Percentiles rank a stretch among this genome's conserved stretches.
phyloP scores from a whole-genome alignment of 1,140 invertebrate genomes.

The Cherax destructor region DNA sequence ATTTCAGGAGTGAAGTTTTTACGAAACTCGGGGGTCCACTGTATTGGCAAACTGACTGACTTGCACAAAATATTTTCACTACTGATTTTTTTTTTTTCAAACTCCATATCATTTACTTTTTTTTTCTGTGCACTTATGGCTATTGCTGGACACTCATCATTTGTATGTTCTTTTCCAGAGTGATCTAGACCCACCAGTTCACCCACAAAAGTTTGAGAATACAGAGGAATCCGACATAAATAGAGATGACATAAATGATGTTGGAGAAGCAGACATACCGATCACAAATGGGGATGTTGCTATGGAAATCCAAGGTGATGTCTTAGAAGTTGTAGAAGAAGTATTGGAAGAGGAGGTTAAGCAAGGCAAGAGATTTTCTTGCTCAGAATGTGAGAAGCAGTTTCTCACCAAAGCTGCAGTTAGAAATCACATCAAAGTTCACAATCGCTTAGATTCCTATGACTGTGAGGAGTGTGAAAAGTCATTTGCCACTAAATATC shows the following conservation, averaged over 20 bases:
- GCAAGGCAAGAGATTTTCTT: slow-evolving; percentile 57
- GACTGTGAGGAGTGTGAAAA: slow-evolving; percentile 82
- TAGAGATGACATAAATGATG: not conserved
- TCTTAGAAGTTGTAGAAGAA: slow-evolving; percentile 57
- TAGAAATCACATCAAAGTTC: slow-evolving; percentile 81
- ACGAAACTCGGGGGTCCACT: too few species aligned
- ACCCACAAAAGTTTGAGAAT: slow-evolving; percentile 11
- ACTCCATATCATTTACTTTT: too few species aligned
- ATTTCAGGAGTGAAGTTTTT: too few species aligned
- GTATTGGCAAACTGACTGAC: too few species aligned
- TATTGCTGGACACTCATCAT: not conserved
- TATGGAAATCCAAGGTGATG: slow-evolving; percentile 46
- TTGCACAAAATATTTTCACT: too few species aligned
- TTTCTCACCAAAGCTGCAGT: slow-evolving; percentile 81
- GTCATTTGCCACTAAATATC: slow-evolving; percentile 86
- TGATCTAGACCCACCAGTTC: slow-evolving; percentile 29
- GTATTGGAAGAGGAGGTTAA: slow-evolving; percentile 52
- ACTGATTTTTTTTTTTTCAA: too few species aligned
- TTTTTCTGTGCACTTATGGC: too few species aligned
- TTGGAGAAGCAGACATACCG: slow-evolving; percentile 7
- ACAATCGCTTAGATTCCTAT: slow-evolving; percentile 82
- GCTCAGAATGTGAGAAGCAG: slow-evolving; percentile 76
- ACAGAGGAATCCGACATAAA: slow-evolving; percentile 1
- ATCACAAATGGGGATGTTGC: slow-evolving; percentile 29
- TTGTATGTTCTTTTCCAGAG: slow-evolving; percentile 16